Evolutionary conservation across 2,113 vertebrate genomes (phyloP), one percentile per base, ranked within the genome.

Genomic region (Microcebus lehilahytsara): DNA sequence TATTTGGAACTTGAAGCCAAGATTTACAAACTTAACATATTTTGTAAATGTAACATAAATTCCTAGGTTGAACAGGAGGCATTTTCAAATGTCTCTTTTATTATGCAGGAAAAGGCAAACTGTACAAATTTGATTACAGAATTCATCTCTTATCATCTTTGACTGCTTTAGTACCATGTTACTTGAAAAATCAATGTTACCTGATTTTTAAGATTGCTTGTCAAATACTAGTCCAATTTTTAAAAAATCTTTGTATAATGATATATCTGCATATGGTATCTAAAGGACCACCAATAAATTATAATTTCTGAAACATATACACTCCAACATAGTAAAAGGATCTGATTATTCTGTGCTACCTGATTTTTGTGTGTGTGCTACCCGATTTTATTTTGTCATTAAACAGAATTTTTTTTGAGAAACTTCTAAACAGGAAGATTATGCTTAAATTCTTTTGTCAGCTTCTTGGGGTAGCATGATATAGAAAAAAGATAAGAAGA

Each of bases 71-170:
- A 91, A 69, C 11, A 37, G 46, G 34, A 16, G 9, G 17, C 22
- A n/a, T 89, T 87, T 96, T 94, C 42, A 92, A 37, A 89, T 66
- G 19, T 79, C 46, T 74, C 64, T 72, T 85, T 79, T 92, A 78
- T 89, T 66, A 37, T 49, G 5, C 17, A 89, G n/a, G 42, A 95
- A 91, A 77, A 83, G 62, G 46, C 13, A 78, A 53, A 49, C 23
- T 75, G 66, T 34, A 88, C n/a, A 64, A 66, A 95, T 58, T 85
- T 51, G 14, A 23, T 96, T 80, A 89, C 23, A 89, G 75, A 96
- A 69, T 85, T 94, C 27, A 23, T 88, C 67, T 80, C 40, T 78
- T 27, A 84, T 94, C 49, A 84, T 96, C 60, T 85, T 95, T 95
- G 69, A 78, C 58, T 77, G 51, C 90, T 79, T 92, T 85, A 69